Conservation (phyloP, 2,888 invertebrate species). For the Phyllotreta striolata region DNA sequence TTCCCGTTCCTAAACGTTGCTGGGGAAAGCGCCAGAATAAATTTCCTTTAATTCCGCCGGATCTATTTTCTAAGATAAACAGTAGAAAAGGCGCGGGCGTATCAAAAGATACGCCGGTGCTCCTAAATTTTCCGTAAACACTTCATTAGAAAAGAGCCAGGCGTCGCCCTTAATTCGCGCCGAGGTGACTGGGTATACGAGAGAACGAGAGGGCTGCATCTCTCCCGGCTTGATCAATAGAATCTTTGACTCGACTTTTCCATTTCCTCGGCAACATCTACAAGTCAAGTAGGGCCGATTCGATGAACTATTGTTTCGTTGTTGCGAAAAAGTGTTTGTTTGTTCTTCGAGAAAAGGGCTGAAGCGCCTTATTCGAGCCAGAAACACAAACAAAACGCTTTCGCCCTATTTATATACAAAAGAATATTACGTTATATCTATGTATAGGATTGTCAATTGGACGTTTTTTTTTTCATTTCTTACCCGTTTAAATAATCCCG, state of each 20-base stretch:
- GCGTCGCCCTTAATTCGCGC: slow-evolving; percentile 54
- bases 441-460: not conserved
- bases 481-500: no score
- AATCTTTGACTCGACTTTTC: slow-evolving; percentile 56
- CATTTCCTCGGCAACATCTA: slow-evolving; percentile 49
- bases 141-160: slow-evolving; percentile 52
- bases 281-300: slow-evolving; percentile 33
- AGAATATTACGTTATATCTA: no score
- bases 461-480: no score
- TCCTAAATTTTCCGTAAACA: slow-evolving; percentile 44
- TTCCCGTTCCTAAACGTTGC: no score
- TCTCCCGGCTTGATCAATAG: slow-evolving; percentile 54
- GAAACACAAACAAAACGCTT: slow-evolving; percentile 9
- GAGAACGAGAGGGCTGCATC: slow-evolving; percentile 53
- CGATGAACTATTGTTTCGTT: slow-evolving; percentile 21
- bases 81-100: slow-evolving; percentile 1
- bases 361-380: no score
- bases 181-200: slow-evolving; percentile 48
- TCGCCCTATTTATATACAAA: not conserved
- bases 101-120: slow-evolving; percentile 15
- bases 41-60: not conserved
- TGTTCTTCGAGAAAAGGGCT: not conserved
- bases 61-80: slow-evolving; percentile 15
- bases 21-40: no score
- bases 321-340: slow-evolving; percentile 9